Conservation (phyloP, 2,113 vertebrate species). For the Anoplopoma fimbria region DNA sequence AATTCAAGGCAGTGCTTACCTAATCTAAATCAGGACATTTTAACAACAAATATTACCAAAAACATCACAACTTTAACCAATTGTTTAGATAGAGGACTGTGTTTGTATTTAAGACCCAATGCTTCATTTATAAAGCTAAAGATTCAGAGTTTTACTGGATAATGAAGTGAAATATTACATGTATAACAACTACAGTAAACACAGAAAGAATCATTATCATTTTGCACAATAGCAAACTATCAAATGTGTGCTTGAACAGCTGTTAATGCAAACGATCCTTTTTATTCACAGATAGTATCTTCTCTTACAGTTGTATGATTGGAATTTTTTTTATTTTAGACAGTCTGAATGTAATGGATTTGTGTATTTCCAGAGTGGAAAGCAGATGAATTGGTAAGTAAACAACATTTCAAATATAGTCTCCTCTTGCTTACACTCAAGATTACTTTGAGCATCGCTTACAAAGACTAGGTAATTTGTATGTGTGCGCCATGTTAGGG, state of each 20-base stretch:
- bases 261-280: slow-evolving; percentile 13
- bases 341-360: neutral
- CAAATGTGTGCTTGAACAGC: neutral
- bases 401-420: slow-evolving; percentile 30
- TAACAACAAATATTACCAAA: slow-evolving; percentile 16
- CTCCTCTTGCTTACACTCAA: slow-evolving; percentile 17
- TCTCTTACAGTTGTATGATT: neutral
- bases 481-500: slow-evolving; percentile 30
- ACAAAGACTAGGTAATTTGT: slow-evolving; percentile 23
- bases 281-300: slow-evolving; percentile 7
- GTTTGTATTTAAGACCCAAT: slow-evolving; percentile 2
- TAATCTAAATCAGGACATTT: slow-evolving; percentile 11
- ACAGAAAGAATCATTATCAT: slow-evolving; percentile 12
- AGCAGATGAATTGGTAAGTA: slow-evolving; percentile 7
- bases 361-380: neutral
- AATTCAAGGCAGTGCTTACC: slow-evolving; percentile 55
- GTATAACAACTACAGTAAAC: slow-evolving; percentile 13
- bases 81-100: neutral
- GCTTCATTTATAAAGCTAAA: slow-evolving; percentile 13
- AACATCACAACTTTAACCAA: slow-evolving; percentile 26
- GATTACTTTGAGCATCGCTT: slow-evolving; percentile 18
- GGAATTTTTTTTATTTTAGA: slow-evolving; percentile 21
- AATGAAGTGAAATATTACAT: slow-evolving; percentile 27
- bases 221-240: neutral
- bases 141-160: slow-evolving; percentile 25